Base-by-base conservation (phyloP, 2,797 vertebrate genomes). In the Rhincodon typus region DNA sequence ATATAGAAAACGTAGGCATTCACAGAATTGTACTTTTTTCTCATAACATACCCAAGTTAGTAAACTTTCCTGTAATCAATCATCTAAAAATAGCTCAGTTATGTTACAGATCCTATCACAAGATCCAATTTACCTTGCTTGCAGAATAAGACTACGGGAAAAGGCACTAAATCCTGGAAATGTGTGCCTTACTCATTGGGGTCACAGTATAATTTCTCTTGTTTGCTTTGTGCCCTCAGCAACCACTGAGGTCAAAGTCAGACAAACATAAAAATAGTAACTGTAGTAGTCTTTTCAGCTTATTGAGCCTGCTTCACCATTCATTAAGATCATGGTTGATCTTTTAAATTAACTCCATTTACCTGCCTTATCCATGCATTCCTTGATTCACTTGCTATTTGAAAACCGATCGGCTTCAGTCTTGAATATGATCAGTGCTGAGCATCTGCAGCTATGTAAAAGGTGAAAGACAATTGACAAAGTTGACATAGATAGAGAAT, bases 1-100 rank as follows among this genome's bases (percentile, higher is more conserved):
- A 34, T 90, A 17, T 90, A 53, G 50, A 90, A 90, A 50, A 90
- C 34, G 87, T 90, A 53, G 87, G 87, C 57, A 62, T 90, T 90
- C 79, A 84, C 79, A 84, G 79, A 42, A 21, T 42, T 46, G 38
- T 46, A 84, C 79, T 42, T 42, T 42, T 62, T 82, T 84, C 79
- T 46, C 38, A 84, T 46, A 46, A 84, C 7, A 42, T 84, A 84
- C 79, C 38, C 79, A 84, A 84, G 79, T 21, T 38, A 82, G 38
- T 42, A 82, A 82, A 82, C 79, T 84, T 84, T 84, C 79, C 79
- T 84, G 79, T 84, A 46, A 84, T 84, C 38, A 42, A 42, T 42
- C 79, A 84, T 21, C 79, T 42, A 42, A 84, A 42, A 84, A 84
- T 84, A 84, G 79, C 17, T 38, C 38, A 23, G 38, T 84, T 84